A percentile compares a stretch with the other conserved stretches of the same genome.
Conservation (phyloP, 2,888 invertebrate genomes). For the Carabus problematicus region DNA sequence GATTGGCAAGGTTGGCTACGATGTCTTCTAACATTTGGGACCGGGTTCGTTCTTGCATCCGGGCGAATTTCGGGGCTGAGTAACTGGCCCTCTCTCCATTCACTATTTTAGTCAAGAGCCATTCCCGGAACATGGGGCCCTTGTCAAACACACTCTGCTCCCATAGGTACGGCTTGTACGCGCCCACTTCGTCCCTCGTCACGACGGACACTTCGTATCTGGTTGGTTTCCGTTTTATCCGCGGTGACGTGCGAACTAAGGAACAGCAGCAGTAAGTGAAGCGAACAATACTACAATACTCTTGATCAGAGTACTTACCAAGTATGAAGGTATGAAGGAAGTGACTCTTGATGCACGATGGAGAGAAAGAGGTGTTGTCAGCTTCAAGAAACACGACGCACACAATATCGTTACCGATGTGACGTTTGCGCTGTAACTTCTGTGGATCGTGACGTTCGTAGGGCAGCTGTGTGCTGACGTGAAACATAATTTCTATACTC, state of each 20-base stretch:
- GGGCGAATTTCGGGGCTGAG: constrained; percentile 92
- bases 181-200: constrained; percentile 92
- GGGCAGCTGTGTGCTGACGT: constrained; percentile 89
- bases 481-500: constrained; percentile 95
- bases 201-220: constrained; percentile 92
- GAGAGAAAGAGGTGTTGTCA: constrained; percentile 90
- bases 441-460: constrained; percentile 93
- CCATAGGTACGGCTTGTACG: constrained; percentile 95
- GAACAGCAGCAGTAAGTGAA: constrained; percentile 30
- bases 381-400: constrained; percentile 94
- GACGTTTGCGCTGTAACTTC: constrained; percentile 90
- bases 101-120: constrained; percentile 92
- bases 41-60: constrained; percentile 92
- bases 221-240: constrained; percentile 85
- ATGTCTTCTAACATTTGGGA: constrained; percentile 95
- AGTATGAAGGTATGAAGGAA: constrained; percentile 93
- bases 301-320: constrained; percentile 58
- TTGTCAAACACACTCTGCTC: constrained; percentile 94
- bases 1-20: constrained; percentile 91
- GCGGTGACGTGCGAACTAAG: constrained; percentile 84
- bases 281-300: no score
- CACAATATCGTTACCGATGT: constrained; percentile 94
- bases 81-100: constrained; percentile 94
- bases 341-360: constrained; percentile 93
- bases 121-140: constrained; percentile 94